Evolutionary conservation across 1,140 invertebrate genomes (phyloP), one percentile per base, ranked within the genome.

Genomic region (Hypothenemus hampei): DNA sequence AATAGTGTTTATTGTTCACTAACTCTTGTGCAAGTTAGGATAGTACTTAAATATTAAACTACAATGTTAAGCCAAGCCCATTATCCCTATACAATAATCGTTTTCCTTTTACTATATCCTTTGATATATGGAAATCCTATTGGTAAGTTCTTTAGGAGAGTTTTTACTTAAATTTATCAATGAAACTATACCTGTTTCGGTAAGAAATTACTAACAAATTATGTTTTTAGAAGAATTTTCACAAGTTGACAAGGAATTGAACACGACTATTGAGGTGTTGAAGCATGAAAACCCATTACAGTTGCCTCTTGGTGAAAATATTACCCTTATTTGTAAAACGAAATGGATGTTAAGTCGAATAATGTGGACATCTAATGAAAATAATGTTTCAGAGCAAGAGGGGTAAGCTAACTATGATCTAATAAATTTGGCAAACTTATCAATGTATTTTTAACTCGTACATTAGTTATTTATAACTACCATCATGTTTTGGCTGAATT

Each of bases 361-460:
- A 16, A 63, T 66, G 59, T 77, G 75, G 75, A 70, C 62, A 4
- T 71, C 74, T 50, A 71, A 73, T 58, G 69, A 73, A 18, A 67
- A 69, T 52, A 75, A 72, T 57, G 67, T 76, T 46, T 67, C 71
- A 45, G 69, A 71, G 46, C 66, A 70, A 48, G 67, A 72, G 46
- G 69, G 68, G 68, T 70, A 65, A 50, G 61, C 50, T 13, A 36
- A 11, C 15, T 36, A 15, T 31, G n/a, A 16, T 51, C 13, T 44
- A 21, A n/a, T n/a, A n/a, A n/a, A n/a, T n/a, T n/a, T n/a, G n/a
- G n/a, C n/a, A n/a, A n/a, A n/a, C n/a, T n/a, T n/a, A n/a, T n/a
- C n/a, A n/a, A n/a, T n/a, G n/a, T n/a, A n/a, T n/a, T n/a, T n/a
- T n/a, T n/a, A n/a, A n/a, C n/a, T n/a, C n/a, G n/a, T n/a, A n/a